A percentile compares a stretch with the other conserved stretches of the same genome.
phyloP scores from a whole-genome alignment of 2,797 vertebrate genomes.

The Cottoperca gobio region DNA sequence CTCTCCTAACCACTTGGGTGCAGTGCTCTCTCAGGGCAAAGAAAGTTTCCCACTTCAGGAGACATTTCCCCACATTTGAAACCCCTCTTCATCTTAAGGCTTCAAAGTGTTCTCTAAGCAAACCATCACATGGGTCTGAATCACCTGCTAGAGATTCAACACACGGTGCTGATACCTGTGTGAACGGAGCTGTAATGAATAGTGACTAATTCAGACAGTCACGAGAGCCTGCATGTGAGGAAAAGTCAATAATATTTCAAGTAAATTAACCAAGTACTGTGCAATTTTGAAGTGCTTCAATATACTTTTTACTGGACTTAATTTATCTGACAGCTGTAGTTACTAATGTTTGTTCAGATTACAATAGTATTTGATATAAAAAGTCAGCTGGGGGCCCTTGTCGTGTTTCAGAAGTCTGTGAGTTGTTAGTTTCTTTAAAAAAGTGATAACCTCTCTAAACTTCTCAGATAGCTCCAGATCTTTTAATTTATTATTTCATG shows the following conservation, averaged over 20 bases:
- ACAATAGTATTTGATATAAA: neutral
- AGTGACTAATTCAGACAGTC: neutral
- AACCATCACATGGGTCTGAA: slow-evolving; percentile 63
- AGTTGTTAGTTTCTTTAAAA: neutral
- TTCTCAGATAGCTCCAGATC: neutral
- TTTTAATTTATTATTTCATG: too few species aligned
- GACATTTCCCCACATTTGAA: neutral
- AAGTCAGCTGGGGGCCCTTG: neutral
- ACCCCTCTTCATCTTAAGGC: slow-evolving; percentile 13
- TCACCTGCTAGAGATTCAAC: slow-evolving; percentile 67
- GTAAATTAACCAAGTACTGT: neutral
- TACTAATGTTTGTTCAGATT: neutral
- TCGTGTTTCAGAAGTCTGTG: neutral
- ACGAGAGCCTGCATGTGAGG: neutral
- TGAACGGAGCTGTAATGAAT: slow-evolving; percentile 12
- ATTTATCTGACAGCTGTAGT: neutral
- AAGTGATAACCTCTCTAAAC: neutral
- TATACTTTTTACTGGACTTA: neutral
- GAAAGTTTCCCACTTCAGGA: neutral
- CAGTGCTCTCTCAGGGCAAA: slow-evolving; percentile 67
- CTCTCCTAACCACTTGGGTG: slow-evolving; percentile 71
- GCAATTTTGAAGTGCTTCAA: too few species aligned
- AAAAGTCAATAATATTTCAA: neutral
- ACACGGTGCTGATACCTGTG: slow-evolving; percentile 27
- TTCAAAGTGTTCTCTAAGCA: slow-evolving; percentile 34